A percentile compares a stretch with the other conserved stretches of the same genome.
These are phyloP conservation scores for Falco naumanni DNA, from an alignment of 2,797 vertebrate genomes.

Conservation along the genomic window DNA sequence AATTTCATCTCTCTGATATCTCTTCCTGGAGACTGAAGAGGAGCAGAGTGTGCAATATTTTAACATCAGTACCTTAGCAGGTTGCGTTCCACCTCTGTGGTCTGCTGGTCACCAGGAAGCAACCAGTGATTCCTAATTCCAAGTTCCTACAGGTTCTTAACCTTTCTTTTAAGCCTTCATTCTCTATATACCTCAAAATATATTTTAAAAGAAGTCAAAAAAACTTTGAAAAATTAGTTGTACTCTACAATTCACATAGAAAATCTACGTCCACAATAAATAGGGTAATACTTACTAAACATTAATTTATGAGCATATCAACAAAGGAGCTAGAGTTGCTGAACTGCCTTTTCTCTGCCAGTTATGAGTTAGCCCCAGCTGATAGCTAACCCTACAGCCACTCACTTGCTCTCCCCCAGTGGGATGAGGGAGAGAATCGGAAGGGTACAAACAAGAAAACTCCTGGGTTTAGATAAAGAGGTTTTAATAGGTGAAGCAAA, in stretches of 20 bases:
- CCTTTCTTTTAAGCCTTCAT: not conserved
- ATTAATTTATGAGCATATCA: not conserved
- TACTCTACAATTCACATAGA: not conserved
- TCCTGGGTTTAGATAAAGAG: not conserved
- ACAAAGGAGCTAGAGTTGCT: not conserved
- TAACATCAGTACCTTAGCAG: not conserved
- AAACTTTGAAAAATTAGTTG: not conserved
- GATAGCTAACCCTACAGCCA: not conserved
- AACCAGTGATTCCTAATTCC: not conserved
- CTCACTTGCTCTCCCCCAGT: rapidly evolving
- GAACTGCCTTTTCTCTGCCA: not conserved
- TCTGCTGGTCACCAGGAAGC: not conserved
- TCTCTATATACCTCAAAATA: not conserved
- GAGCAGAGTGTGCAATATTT: not conserved
- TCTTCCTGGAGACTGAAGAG: not conserved
- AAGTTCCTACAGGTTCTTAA: not conserved
- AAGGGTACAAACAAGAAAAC: not conserved
- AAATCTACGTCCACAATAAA: not conserved
- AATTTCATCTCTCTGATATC: not conserved
- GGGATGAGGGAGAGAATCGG: not conserved
- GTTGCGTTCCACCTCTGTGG: not conserved
- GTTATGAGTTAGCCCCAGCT: not conserved
- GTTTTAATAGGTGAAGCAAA: not conserved
- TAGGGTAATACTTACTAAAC: not conserved
- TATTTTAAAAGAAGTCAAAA: not conserved